These are phyloP conservation scores for Polydrusus tereticollis DNA, from an alignment of 2,888 invertebrate genomes.

Conservation along the genomic window DNA sequence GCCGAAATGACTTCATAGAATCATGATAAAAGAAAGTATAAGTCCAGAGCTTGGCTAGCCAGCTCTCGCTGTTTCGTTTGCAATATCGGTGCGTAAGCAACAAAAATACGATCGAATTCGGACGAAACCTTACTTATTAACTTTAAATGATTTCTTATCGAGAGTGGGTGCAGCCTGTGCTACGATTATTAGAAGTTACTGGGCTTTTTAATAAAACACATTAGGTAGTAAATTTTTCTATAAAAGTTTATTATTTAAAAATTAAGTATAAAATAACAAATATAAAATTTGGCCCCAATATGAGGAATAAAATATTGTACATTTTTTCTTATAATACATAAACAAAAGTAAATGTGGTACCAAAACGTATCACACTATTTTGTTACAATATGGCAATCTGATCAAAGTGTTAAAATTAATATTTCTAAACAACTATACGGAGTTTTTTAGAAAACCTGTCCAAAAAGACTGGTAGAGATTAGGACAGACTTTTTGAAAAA, in stretches of 20 bases:
- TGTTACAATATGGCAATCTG: constrained; percentile 20
- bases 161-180: too few relatives aligned
- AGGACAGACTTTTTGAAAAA: background rate
- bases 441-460: background rate
- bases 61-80: too few relatives aligned
- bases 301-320: constrained; percentile 21
- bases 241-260: constrained; percentile 2
- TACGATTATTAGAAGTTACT: too few relatives aligned
- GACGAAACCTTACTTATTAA: too few relatives aligned
- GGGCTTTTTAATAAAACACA: background rate
- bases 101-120: too few relatives aligned
- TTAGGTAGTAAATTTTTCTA: background rate
- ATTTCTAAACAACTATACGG: background rate
- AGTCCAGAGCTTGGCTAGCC: too few relatives aligned
- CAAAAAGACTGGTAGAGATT: background rate
- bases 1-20: too few relatives aligned
- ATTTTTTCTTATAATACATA: constrained; percentile 15
- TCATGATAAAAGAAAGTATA: too few relatives aligned
- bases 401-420: constrained; percentile 5
- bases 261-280: constrained; percentile 5
- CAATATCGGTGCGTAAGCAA: too few relatives aligned
- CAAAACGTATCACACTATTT: constrained; percentile 1
- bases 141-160: too few relatives aligned
- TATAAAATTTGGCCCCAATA: constrained; percentile 24
- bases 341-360: constrained; percentile 5